A percentile compares a stretch with the other conserved stretches of the same genome.
These are phyloP conservation scores for Eupithecia abbreviata DNA, from an alignment of 2,888 invertebrate genomes.

Conservation along the genomic window DNA sequence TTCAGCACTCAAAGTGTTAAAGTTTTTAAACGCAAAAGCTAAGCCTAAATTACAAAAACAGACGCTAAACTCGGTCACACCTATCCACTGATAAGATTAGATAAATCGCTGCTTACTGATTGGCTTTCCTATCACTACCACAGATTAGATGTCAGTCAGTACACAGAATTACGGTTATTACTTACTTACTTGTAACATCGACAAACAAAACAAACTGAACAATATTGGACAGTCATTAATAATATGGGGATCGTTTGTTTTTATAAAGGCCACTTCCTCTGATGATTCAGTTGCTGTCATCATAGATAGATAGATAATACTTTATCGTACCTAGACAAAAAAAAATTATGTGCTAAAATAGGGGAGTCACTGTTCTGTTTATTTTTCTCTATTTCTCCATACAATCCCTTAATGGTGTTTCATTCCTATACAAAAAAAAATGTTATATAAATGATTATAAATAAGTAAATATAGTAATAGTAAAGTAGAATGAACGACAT, in stretches of 20 bases:
- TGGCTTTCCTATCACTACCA: conserved; percentile 5
- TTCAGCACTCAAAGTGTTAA: too few species aligned
- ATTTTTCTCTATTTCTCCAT: too few species aligned
- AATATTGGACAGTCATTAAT: not conserved
- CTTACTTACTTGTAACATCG: conserved; percentile 5
- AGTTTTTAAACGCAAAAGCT: not conserved
- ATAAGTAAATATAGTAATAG: too few species aligned
- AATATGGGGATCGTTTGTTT: not conserved
- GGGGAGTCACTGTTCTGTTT: too few species aligned
- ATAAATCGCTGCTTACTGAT: not conserved
- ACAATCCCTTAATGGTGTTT: too few species aligned
- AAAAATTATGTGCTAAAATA: too few species aligned
- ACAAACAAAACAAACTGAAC: not conserved
- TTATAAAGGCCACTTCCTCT: not conserved
- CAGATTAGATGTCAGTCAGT: not conserved
- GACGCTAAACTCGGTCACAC: conserved; percentile 43
- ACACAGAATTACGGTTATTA: not conserved
- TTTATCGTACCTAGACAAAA: too few species aligned
- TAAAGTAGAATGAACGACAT: too few species aligned
- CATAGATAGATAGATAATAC: not conserved
- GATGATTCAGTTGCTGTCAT: conserved; percentile 1
- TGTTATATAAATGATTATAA: too few species aligned
- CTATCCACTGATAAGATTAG: conserved; percentile 34
- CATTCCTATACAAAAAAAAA: too few species aligned
- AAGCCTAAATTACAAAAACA: conserved; percentile 1